phyloP scores from a whole-genome alignment of 2,113 vertebrate species.

The Choloepus hoffmanni region DNA sequence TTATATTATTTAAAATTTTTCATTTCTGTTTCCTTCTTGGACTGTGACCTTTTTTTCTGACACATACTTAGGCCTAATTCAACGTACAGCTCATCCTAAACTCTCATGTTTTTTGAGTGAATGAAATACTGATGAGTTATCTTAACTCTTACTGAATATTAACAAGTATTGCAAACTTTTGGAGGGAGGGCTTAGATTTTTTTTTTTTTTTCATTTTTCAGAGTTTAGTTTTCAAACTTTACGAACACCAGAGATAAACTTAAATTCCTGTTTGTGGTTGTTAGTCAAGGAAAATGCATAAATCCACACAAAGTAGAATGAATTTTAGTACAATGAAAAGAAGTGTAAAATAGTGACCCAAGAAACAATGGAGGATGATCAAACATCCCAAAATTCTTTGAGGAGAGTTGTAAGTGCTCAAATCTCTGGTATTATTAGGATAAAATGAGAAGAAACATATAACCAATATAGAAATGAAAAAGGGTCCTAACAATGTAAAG shows the following conservation, averaged over 20 bases:
- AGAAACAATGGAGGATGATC: background rate
- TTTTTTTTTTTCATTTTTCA: conserved; percentile 24
- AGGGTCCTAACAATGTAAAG: background rate
- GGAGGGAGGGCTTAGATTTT: background rate
- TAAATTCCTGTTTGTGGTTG: conserved; percentile 8
- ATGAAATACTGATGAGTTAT: background rate
- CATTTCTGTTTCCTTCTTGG: background rate
- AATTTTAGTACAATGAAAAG: conserved; percentile 33
- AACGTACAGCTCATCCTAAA: background rate
- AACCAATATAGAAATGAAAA: background rate
- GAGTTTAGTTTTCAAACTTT: conserved; percentile 27
- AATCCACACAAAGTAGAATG: background rate
- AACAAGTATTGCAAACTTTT: background rate
- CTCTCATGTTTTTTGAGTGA: background rate
- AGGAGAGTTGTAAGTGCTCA: background rate
- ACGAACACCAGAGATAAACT: conserved; percentile 11
- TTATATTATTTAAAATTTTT: background rate
- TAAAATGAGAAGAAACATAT: conserved; percentile 17
- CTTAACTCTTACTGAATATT: background rate
- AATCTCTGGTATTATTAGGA: background rate
- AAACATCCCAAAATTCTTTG: background rate
- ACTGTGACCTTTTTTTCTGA: background rate
- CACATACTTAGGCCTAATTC: background rate
- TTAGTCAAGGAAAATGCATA: conserved; percentile 1
- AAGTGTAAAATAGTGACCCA: conserved; percentile 8